Evolutionary conservation across 1,140 invertebrate species (phyloP).

Genomic region (Dufourea novaeangliae): DNA sequence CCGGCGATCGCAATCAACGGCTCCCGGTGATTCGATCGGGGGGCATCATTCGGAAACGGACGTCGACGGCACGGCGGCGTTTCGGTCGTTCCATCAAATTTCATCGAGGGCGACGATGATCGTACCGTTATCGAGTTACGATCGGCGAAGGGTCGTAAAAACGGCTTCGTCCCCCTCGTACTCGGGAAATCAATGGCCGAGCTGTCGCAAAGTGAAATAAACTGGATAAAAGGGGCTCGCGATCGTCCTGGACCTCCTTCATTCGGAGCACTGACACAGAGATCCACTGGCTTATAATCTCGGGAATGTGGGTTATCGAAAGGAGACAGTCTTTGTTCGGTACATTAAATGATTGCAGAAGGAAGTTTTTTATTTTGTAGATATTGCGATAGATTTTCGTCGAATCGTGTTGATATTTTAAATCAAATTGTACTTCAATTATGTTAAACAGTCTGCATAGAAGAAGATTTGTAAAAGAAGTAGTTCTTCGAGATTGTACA

Average conservation of each 20-base stretch:
- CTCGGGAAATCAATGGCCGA: slow-evolving; percentile 33
- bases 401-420: too few species aligned
- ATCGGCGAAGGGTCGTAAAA: slow-evolving; percentile 22
- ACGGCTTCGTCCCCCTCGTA: slow-evolving; percentile 13
- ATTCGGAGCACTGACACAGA: too few species aligned
- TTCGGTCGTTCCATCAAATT: slow-evolving; percentile 28
- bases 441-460: too few species aligned
- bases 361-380: too few species aligned
- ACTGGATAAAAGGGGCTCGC: slow-evolving; percentile 1
- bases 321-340: background rate
- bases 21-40: background rate
- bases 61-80: background rate
- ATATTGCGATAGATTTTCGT: too few species aligned
- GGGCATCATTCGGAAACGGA: background rate
- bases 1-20: background rate
- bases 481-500: too few species aligned
- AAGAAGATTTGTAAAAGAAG: too few species aligned
- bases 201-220: slow-evolving; percentile 39
- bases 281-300: background rate
- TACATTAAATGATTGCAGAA: too few species aligned
- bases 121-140: slow-evolving; percentile 37
- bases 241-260: background rate
- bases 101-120: slow-evolving; percentile 32
- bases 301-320: background rate
- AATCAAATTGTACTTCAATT: too few species aligned